phyloP scores from a whole-genome alignment of 2,797 vertebrate species.

The Coreius guichenoti region DNA sequence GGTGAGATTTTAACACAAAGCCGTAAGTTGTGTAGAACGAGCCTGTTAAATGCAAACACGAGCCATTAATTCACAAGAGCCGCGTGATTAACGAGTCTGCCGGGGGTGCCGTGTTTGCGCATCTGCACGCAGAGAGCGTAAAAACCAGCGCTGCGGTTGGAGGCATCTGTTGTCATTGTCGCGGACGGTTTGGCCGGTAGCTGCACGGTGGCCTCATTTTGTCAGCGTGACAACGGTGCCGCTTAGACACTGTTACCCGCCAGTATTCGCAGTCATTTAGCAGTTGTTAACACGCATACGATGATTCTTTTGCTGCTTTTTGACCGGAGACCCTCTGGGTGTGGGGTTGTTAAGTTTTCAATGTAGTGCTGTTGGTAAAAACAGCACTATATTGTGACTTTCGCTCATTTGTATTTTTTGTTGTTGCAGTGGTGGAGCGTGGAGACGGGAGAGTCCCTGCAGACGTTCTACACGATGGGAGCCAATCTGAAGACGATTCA shows the following conservation, averaged over 20 bases:
- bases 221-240: not conserved
- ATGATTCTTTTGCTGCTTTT: not conserved
- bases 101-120: conserved; percentile 14
- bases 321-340: not conserved
- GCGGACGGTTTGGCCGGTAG: not conserved
- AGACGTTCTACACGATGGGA: conserved; percentile 94
- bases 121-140: not conserved
- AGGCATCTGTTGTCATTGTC: conserved; percentile 17
- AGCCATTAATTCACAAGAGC: conserved; percentile 31
- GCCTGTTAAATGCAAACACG: conserved; percentile 49
- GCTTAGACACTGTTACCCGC: not conserved
- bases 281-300: not conserved
- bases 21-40: not conserved
- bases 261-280: not conserved
- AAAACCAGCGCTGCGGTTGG: not conserved
- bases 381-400: fast-evolving
- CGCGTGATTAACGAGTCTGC: conserved; percentile 56
- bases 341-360: not conserved
- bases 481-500: conserved; percentile 88
- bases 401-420: not conserved
- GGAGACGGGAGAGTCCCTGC: conserved; percentile 84
- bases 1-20: not conserved
- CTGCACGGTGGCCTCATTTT: conserved; percentile 46
- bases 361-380: not conserved
- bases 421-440: conserved; percentile 83